Percentiles rank a stretch among this genome's conserved stretches.
These are phyloP conservation scores for Lasioglossum vierecki DNA, from an alignment of 2,888 invertebrate genomes.

Conservation along the genomic window DNA sequence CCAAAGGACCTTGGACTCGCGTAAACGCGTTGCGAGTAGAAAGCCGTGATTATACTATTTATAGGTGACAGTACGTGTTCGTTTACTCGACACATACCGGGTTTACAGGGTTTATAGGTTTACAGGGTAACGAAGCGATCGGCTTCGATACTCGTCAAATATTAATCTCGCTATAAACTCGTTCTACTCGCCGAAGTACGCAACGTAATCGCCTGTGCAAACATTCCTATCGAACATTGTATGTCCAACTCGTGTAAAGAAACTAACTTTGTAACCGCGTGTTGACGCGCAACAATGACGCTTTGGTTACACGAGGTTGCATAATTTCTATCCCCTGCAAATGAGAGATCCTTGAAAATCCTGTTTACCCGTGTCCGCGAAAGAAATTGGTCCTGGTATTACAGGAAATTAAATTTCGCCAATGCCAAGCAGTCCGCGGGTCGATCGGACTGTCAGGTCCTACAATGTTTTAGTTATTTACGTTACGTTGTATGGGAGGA, in stretches of 20 bases:
- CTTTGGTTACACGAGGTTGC: background rate
- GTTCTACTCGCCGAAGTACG: background rate
- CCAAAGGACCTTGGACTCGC: background rate
- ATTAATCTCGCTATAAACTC: background rate
- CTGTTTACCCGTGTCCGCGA: background rate
- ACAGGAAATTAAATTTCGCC: background rate
- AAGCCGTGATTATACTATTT: background rate
- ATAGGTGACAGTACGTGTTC: background rate
- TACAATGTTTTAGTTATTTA: conserved; percentile 3
- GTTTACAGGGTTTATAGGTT: background rate
- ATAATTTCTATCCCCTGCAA: background rate
- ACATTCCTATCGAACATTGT: background rate
- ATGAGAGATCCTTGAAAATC: background rate
- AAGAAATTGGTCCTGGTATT: background rate
- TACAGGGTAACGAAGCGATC: background rate
- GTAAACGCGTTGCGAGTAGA: background rate
- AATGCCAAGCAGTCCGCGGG: background rate
- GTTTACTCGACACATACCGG: background rate
- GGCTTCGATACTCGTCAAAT: background rate
- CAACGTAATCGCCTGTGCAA: background rate
- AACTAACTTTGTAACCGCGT: background rate
- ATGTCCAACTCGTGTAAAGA: background rate
- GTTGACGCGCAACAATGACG: background rate
- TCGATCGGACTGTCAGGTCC: background rate
- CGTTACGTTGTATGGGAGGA: background rate